These are phyloP conservation scores for Brachionus rotundiformis DNA, from an alignment of 1,140 invertebrate genomes.

Conservation along the genomic window DNA sequence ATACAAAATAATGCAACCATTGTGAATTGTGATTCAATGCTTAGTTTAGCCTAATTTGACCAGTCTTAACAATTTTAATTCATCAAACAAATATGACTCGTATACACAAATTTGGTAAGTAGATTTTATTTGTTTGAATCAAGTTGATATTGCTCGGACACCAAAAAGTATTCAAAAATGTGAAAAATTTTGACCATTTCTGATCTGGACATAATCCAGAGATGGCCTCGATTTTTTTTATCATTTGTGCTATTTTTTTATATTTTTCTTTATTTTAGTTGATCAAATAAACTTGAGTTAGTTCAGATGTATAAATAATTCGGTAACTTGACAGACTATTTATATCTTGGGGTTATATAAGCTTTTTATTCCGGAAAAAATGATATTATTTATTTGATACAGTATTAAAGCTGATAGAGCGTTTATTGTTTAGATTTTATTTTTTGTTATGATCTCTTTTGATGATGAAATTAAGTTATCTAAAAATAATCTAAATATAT, in stretches of 20 bases:
- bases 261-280: background rate
- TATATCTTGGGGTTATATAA: background rate
- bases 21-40: background rate
- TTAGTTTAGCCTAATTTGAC: background rate
- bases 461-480: background rate
- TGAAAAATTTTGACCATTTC: background rate
- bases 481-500: background rate
- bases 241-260: too few relatives aligned
- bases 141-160: background rate
- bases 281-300: background rate
- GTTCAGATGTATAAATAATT: background rate
- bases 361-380: background rate
- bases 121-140: background rate
- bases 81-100: background rate
- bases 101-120: background rate
- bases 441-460: background rate
- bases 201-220: background rate
- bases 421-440: background rate
- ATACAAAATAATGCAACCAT: background rate
- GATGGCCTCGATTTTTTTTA: background rate
- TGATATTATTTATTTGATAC: background rate
- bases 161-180: background rate
- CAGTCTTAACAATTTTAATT: background rate
- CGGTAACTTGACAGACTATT: background rate
- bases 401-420: background rate